phyloP scores from a whole-genome alignment of 2,888 invertebrate genomes.

The Melieria omissa region DNA sequence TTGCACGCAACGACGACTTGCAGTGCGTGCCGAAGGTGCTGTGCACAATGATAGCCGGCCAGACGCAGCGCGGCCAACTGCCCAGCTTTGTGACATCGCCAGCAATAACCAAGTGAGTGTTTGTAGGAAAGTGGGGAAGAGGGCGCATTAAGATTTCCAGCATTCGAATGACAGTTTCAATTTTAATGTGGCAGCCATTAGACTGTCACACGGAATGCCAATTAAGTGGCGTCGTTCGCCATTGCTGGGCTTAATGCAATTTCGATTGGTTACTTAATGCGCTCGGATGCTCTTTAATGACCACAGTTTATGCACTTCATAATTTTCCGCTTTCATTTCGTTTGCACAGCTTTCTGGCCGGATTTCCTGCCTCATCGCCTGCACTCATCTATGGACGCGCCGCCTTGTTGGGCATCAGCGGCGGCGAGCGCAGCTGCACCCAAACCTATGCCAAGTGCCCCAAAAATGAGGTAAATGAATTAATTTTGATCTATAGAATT shows the following conservation, averaged over 20 bases:
- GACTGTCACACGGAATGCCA: constrained; percentile 6
- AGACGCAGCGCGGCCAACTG: constrained; percentile 63
- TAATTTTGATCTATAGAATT: neutral
- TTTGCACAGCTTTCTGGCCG: constrained; percentile 58
- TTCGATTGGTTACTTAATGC: constrained; percentile 7
- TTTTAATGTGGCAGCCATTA: constrained; percentile 30
- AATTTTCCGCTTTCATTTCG: neutral
- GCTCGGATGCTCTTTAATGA: neutral
- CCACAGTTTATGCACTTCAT: constrained; percentile 20
- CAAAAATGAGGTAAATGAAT: constrained; percentile 68
- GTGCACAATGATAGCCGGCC: constrained; percentile 78
- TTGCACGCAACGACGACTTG: constrained; percentile 78
- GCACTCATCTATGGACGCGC: constrained; percentile 80
- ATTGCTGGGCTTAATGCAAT: neutral
- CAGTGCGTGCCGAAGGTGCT: constrained; percentile 83
- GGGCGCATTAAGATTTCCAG: neutral
- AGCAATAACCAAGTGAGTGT: constrained; percentile 64
- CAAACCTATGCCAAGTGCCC: constrained; percentile 80
- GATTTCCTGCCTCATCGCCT: constrained; percentile 69
- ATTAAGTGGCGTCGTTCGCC: neutral
- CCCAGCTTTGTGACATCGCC: constrained; percentile 65
- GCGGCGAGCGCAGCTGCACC: constrained; percentile 61
- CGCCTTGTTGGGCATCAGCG: constrained; percentile 78
- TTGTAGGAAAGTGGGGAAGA: neutral
- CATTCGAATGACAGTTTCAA: constrained; percentile 22